Percentiles rank a stretch among this genome's conserved stretches.
Evolutionary conservation across 2,113 vertebrate species (phyloP).

Genomic region (Oceanodroma tethys): DNA sequence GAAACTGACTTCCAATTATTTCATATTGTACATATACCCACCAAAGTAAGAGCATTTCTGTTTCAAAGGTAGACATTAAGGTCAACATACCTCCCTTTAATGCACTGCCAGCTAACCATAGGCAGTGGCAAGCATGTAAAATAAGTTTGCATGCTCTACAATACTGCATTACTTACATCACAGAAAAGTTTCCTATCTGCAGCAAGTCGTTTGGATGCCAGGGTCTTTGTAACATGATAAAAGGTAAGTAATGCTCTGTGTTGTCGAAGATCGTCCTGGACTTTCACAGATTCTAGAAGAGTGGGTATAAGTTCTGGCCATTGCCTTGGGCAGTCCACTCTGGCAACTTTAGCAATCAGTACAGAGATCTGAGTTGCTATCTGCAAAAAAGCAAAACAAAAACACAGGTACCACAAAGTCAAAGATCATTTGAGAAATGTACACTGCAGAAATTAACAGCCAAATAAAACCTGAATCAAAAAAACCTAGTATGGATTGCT

Average conservation of each 20-base stretch:
- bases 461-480: neutral
- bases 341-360: slow-evolving; percentile 90
- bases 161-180: slow-evolving; percentile 78
- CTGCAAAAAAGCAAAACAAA: slow-evolving; percentile 54
- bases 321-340: slow-evolving; percentile 90
- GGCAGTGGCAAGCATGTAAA: neutral
- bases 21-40: neutral
- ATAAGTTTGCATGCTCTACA: neutral
- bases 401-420: neutral
- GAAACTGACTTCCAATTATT: neutral
- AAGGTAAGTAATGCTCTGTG: slow-evolving; percentile 90
- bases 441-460: neutral
- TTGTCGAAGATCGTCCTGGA: slow-evolving; percentile 87
- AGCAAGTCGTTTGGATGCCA: slow-evolving; percentile 88
- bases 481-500: neutral
- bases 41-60: neutral
- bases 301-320: slow-evolving; percentile 94
- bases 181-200: slow-evolving; percentile 88
- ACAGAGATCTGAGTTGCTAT: slow-evolving; percentile 93
- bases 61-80: neutral
- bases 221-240: slow-evolving; percentile 92
- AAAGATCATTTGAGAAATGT: neutral
- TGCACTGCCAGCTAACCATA: neutral
- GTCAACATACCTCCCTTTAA: neutral
- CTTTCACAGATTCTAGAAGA: slow-evolving; percentile 89